phyloP scores from a whole-genome alignment of 2,797 vertebrate species.

The Chlorospingus semifuscus region DNA sequence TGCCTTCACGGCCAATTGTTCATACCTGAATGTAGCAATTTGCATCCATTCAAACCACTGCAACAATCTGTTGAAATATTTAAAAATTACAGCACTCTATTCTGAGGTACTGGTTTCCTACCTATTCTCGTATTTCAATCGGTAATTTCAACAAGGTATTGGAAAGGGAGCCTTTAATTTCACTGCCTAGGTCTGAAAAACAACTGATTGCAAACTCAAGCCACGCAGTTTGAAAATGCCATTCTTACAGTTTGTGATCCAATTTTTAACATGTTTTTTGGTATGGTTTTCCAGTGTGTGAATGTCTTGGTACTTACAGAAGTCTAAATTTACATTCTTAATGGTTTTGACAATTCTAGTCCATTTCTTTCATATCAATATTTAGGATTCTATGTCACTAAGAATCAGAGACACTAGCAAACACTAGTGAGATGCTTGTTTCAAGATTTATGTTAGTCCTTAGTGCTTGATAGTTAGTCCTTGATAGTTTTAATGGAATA shows the following conservation, averaged over 20 bases:
- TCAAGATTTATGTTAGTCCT: constrained; percentile 26
- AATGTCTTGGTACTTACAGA: not conserved
- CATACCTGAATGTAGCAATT: not conserved
- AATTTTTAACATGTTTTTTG: not conserved
- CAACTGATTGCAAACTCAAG: not conserved
- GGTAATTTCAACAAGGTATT: not conserved
- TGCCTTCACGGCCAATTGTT: not conserved
- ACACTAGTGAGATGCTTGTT: not conserved
- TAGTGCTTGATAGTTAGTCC: constrained; percentile 6
- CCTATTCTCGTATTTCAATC: not conserved
- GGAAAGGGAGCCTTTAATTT: not conserved
- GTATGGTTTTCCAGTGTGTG: not conserved
- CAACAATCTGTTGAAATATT: not conserved
- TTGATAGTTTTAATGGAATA: constrained; percentile 33
- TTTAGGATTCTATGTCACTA: not conserved
- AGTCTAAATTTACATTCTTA: not conserved
- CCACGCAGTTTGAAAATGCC: not conserved
- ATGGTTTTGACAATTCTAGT: not conserved
- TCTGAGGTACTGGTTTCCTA: not conserved
- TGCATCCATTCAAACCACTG: not conserved
- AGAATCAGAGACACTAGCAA: constrained; percentile 23
- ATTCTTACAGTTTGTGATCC: not conserved
- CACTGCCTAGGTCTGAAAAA: not conserved
- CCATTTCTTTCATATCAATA: not conserved
- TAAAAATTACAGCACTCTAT: not conserved